Evolutionary conservation across 1,140 invertebrate genomes (phyloP), one percentile per base, ranked within the genome.

Genomic region (Odontomachus brunneus): DNA sequence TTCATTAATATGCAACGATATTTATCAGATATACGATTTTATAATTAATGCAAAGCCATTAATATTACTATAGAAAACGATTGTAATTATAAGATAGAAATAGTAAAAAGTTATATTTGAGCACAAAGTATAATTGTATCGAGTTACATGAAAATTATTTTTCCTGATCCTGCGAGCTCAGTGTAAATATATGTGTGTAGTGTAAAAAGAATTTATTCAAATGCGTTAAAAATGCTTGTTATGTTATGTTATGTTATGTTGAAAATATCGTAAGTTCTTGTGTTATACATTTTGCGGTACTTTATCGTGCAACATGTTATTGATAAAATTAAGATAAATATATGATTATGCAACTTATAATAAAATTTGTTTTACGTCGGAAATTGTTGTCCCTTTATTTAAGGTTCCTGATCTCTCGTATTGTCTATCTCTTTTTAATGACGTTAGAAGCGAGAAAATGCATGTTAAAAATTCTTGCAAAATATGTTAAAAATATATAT

Each of bases 101-200:
- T 84, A 81, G 49, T 62, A 59, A 63, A 80, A 81, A 73, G 53
- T 49, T 57, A 80, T 59, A 83, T 74, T 86, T 65, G 53, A 84
- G 81, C 63, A 73, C 55, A 84, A 82, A 81, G 17, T 59, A 76
- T 76, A 80, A 74, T 69, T 84, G 17, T 84, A 80, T 75, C 83
- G 57, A 59, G 51, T 73, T 60, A 59, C 44, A 69, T 67, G 49
- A 84, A 33, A 82, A 72, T 75, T 71, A 44, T 87, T 75, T 67
- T 87, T 84, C 49, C 69, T 55, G 65, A 74, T 24, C 29, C 67
- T 24, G 51, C 65, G 63, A 75, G 60, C 55, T 88, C 76, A 74
- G 71, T 88, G 87, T 88, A 88, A 88, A 88, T 88, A 88, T 88
- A 88, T 76, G 48, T 76, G 48, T 80, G 57, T 88, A 88, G 60